A percentile compares a stretch with the other conserved stretches of the same genome.
Conservation (phyloP, 2,113 vertebrate genomes). For the Coptodon rendalli region DNA sequence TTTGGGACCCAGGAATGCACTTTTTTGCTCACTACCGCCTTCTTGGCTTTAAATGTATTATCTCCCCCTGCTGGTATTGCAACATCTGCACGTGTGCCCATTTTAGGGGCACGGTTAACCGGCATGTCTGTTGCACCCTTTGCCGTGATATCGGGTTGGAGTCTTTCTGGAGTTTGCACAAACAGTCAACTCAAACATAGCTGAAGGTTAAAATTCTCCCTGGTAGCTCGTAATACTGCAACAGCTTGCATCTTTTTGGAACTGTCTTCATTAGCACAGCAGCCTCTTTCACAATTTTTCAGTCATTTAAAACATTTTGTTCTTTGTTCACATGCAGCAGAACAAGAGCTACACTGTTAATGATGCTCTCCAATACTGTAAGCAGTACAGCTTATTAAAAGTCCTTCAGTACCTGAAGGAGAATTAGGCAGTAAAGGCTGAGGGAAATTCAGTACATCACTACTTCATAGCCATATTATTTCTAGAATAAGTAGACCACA, state of each 20-base stretch:
- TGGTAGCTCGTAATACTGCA: background rate
- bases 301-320: background rate
- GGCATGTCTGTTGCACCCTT: background rate
- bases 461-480: background rate
- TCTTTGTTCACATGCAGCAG: background rate
- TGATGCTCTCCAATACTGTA: background rate
- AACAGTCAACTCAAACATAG: background rate
- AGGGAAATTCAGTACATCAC: background rate
- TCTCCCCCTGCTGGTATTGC: background rate
- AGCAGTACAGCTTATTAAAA: background rate
- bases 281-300: background rate
- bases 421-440: background rate
- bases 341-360: background rate
- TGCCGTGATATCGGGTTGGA: background rate
- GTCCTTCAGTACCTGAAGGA: background rate
- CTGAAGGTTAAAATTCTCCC: background rate
- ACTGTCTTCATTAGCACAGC: background rate
- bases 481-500: conserved; percentile 1
- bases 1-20: background rate
- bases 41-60: background rate
- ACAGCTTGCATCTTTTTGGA: background rate
- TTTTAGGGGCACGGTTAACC: background rate
- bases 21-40: background rate
- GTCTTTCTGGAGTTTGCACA: background rate
- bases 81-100: background rate